Evolutionary conservation across 2,113 vertebrate genomes (phyloP), one percentile per base, ranked within the genome.

Genomic region (Bucco capensis): DNA sequence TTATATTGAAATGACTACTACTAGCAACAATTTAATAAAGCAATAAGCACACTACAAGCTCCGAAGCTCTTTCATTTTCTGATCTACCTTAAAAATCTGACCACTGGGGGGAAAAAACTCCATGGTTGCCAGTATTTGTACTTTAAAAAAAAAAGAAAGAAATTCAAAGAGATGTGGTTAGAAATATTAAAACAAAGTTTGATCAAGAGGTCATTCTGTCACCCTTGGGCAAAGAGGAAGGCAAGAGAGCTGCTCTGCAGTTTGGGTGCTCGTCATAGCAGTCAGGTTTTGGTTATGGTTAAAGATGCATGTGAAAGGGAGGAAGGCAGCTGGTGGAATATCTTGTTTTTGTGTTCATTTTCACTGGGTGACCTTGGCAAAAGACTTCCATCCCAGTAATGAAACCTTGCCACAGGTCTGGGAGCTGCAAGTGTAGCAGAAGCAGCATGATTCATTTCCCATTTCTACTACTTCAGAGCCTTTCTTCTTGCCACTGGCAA

Each of bases 401-500:
- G 28, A 73, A 88, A 84, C 88, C 94, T 86, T 58, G 91, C 89
- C 79, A 10, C 56, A 35, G 11, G 25, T 53, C 71, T 60, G 40
- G 79, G 70, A 83, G 22, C 75, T 22, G 24, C 82, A 58, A 88
- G 82, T 89, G 50, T 25, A 91, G 90, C 28, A 15, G 58, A 85
- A 94, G 86, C 93, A 96, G 91, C 75, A 53, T 24, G 65, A 78
- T 72, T 91, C n/a, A 21, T 80, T 73, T 87, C 86, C 62, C 75
- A 77, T 83, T 92, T 93, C 46, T 54, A 10, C n/a, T 71, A 77
- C 94, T 90, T 84, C 31, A 92, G 94, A 96, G 87, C 53, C 40
- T 87, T 94, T 95, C 90, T 94, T 96, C 83, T 94, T 25, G 78
- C 94, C 95, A 94, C 97, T 97, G 96, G 94, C 84, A 89, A 92